These are phyloP conservation scores for Pentamera pediparva DNA, from an alignment of 53 echinoderm and acorn worm genomes.

Conservation along the genomic window DNA sequence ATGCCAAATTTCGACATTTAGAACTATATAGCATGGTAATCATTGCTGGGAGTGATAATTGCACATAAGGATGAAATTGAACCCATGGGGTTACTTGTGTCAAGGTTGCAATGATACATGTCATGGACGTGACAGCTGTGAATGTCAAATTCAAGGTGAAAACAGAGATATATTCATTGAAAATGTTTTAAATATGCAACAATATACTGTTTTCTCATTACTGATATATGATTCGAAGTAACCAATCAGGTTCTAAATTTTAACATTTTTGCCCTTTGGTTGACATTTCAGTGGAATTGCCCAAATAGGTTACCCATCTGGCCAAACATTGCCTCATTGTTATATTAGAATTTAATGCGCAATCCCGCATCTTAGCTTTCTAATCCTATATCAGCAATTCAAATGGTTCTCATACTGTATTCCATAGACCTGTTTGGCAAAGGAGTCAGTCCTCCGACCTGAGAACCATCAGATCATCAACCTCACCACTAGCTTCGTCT, in stretches of 20 bases:
- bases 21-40: too few relatives aligned
- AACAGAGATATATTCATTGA: too few relatives aligned
- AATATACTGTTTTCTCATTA: too few relatives aligned
- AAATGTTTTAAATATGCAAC: too few relatives aligned
- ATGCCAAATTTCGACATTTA: too few relatives aligned
- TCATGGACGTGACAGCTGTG: too few relatives aligned
- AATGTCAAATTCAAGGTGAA: too few relatives aligned
- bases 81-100: too few relatives aligned
- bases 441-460: conserved; percentile 66
- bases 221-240: background rate
- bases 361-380: background rate
- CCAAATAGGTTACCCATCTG: background rate
- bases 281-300: background rate
- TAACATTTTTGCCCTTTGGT: background rate
- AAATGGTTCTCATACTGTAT: background rate
- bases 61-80: too few relatives aligned
- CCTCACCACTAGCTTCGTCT: conserved; percentile 72
- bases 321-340: too few relatives aligned
- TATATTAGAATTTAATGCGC: background rate
- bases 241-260: background rate
- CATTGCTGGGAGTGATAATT: too few relatives aligned
- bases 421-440: conserved; percentile 61
- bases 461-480: conserved; percentile 92
- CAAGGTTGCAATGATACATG: too few relatives aligned
- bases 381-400: background rate